Conservation (phyloP, 2,797 vertebrate genomes). For the Pagetopsis macropterus region DNA sequence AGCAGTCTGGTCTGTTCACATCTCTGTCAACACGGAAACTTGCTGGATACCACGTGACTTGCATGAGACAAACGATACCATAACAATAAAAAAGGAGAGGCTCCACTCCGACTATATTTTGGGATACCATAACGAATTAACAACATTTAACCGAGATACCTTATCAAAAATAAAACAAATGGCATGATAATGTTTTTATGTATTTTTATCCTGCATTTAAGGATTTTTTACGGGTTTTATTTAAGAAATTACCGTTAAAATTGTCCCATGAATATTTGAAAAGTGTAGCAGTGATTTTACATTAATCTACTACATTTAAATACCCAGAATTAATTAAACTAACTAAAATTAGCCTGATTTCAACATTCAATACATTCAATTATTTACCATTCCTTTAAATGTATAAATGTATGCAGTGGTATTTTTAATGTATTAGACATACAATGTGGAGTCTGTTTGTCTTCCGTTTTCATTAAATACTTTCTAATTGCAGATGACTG, state of each 20-base stretch:
- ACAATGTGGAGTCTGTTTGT: too few species aligned
- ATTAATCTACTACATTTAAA: background rate
- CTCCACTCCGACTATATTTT: conserved; percentile 35
- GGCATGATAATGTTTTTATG: background rate
- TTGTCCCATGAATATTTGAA: background rate
- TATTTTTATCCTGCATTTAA: background rate
- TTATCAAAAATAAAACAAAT: background rate
- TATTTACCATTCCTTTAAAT: too few species aligned
- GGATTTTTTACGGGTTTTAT: background rate
- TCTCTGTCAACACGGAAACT: conserved; percentile 78
- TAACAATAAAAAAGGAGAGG: rapidly evolving
- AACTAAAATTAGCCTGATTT: too few species aligned
- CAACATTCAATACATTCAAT: too few species aligned
- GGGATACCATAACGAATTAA: background rate
- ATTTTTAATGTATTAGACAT: too few species aligned
- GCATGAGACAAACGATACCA: background rate
- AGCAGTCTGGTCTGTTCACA: background rate
- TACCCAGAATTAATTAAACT: too few species aligned
- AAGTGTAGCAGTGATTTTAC: background rate
- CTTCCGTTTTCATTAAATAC: too few species aligned
- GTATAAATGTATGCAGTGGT: too few species aligned
- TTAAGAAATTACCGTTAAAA: background rate
- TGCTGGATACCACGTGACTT: conserved; percentile 67
- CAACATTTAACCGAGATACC: background rate
- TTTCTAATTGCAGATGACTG: background rate